Percentiles rank a stretch among this genome's conserved stretches.
Conservation (phyloP, 1,140 invertebrate species). For the Zaprionus kolodkinae region DNA sequence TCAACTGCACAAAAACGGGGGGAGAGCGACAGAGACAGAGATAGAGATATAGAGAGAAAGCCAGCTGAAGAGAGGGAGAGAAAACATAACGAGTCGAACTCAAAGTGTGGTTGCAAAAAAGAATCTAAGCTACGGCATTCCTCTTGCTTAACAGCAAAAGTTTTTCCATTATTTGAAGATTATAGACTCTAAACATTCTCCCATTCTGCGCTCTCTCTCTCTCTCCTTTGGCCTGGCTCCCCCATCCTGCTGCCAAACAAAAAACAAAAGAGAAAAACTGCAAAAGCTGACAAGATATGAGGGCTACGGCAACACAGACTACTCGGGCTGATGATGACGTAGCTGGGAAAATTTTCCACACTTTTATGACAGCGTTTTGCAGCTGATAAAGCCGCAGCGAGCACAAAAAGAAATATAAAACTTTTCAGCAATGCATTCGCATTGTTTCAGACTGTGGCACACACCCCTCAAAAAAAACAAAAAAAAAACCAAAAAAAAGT, state of each 20-base stretch:
- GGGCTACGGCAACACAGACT: constrained; percentile 22
- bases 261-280: constrained; percentile 7
- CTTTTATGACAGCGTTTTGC: constrained; percentile 74
- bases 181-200: constrained; percentile 81
- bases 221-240: neutral
- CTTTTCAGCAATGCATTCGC: constrained; percentile 69
- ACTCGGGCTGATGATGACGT: constrained; percentile 68
- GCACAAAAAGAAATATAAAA: constrained; percentile 62
- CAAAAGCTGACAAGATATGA: constrained; percentile 66
- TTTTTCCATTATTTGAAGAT: constrained; percentile 84
- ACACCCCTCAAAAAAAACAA: neutral
- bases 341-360: constrained; percentile 70
- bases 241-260: neutral
- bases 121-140: constrained; percentile 80
- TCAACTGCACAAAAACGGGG: constrained; percentile 61
- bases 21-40: too few relatives aligned
- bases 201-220: neutral
- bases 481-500: neutral
- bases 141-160: constrained; percentile 82
- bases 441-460: constrained; percentile 57
- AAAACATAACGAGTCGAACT: constrained; percentile 35
- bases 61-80: constrained; percentile 9
- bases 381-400: constrained; percentile 57
- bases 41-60: constrained; percentile 11
- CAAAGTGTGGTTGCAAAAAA: constrained; percentile 51